Evolutionary conservation across 2,797 vertebrate species (phyloP), one percentile per base, ranked within the genome.

Genomic region (Gymnoscopelus braueri): DNA sequence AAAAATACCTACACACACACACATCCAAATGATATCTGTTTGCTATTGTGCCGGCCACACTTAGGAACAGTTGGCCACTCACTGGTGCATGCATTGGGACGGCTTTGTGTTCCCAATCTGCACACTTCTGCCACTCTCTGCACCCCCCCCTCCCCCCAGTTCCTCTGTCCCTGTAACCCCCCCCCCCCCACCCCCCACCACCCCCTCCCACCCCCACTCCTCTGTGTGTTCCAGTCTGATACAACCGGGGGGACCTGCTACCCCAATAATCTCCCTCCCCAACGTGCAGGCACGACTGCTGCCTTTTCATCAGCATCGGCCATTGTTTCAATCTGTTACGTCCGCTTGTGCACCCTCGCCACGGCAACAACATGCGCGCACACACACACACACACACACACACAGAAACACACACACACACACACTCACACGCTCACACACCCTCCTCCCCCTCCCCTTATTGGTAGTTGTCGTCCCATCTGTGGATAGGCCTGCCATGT

Each of bases 401-500:
- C 13, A 50, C 48, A 3, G n/a, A n/a, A n/a, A n/a, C n/a, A n/a
- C n/a, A 26, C 29, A 51, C 72, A 47, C 51, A 52, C 71, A 49
- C 56, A 35, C 60, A 44, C 65, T 71, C 72, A 58, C 68, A 48
- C 13, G 50, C 48, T 13, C 24, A 10, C 63, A 44, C 71, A 54
- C 58, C 12, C 68, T 9, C 60, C n/a, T n/a, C 39, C 72, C 29
- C 69, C 58, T 74, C 63, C 72, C 84, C 76, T 70, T 24, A 44
- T 44, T 44, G 39, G 39, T 44, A 10, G 19, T 75, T 78, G 69
- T 83, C 56, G 64, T 90, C 92, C 93, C 93, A 95, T 94, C 94
- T 94, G 93, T 93, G 93, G 88, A 85, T 80, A 84, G 89, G 90
- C 84, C 87, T 89, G 92, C 92, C 93, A 95, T 95, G 93, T 94